These are phyloP conservation scores for Botia kubotai DNA, from an alignment of 2,797 vertebrate genomes.

Conservation along the genomic window DNA sequence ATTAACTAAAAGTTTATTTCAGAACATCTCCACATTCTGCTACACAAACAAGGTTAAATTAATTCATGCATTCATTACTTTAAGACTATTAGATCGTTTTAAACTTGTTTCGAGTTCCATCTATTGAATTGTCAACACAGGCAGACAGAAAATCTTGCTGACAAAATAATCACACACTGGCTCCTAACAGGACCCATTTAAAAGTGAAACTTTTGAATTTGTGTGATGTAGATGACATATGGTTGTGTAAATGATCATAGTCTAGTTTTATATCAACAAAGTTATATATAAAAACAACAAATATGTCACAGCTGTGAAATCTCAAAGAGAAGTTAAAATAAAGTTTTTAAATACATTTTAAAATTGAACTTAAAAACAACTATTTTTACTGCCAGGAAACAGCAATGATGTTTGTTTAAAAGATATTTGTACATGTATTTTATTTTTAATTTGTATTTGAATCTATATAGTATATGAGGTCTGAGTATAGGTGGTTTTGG, in stretches of 20 bases:
- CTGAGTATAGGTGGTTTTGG: no score
- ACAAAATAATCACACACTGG: neutral
- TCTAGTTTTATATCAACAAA: no score
- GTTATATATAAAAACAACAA: no score
- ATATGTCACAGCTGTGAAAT: no score
- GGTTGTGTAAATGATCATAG: no score
- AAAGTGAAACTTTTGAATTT: no score
- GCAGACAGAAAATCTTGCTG: neutral
- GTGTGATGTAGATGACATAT: no score
- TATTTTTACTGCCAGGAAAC: neutral
- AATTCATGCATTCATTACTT: neutral
- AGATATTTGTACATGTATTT: neutral
- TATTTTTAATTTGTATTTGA: neutral
- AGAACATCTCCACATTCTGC: conserved; percentile 3
- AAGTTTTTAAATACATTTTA: no score
- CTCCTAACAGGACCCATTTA: no score
- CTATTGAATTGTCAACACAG: neutral
- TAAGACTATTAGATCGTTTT: neutral
- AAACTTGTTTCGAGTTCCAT: neutral
- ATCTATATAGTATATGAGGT: neutral
- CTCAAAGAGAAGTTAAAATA: no score
- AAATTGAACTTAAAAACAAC: no score
- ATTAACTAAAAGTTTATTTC: neutral
- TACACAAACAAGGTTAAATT: neutral
- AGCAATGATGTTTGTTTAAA: neutral